These are phyloP conservation scores for Formica exsecta DNA, from an alignment of 1,140 invertebrate species.

Conservation along the genomic window DNA sequence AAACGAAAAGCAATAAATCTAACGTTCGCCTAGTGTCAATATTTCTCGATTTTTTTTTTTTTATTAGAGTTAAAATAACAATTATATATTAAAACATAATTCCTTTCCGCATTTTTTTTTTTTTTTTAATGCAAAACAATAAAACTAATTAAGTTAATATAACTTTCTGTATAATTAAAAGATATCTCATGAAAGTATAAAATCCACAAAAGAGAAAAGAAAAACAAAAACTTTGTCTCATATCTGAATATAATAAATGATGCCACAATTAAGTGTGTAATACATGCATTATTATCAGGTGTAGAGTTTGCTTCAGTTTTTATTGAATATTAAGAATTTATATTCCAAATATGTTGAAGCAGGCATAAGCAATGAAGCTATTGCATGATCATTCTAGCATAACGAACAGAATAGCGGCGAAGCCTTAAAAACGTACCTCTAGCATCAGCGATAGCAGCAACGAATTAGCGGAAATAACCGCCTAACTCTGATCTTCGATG, in stretches of 20 bases:
- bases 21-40: neutral
- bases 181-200: too few species aligned
- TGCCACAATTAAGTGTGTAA: slow-evolving; percentile 29
- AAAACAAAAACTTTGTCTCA: neutral
- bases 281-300: slow-evolving; percentile 20
- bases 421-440: slow-evolving; percentile 86
- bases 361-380: slow-evolving; percentile 52
- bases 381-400: slow-evolving; percentile 56
- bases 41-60: slow-evolving; percentile 16
- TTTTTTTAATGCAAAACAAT: too few species aligned
- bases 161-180: too few species aligned
- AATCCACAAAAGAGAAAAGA: neutral
- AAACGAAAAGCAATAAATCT: neutral
- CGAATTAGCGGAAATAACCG: slow-evolving; percentile 83
- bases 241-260: neutral
- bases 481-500: slow-evolving; percentile 82
- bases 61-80: neutral
- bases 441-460: slow-evolving; percentile 84
- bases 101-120: slow-evolving; percentile 4
- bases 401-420: slow-evolving; percentile 80
- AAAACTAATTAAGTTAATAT: too few species aligned
- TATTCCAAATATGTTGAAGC: slow-evolving; percentile 17
- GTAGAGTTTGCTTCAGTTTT: neutral
- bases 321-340: slow-evolving; percentile 5
- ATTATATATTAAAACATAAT: neutral